phyloP scores from a whole-genome alignment of 2,113 vertebrate species.

The Lota lota region DNA sequence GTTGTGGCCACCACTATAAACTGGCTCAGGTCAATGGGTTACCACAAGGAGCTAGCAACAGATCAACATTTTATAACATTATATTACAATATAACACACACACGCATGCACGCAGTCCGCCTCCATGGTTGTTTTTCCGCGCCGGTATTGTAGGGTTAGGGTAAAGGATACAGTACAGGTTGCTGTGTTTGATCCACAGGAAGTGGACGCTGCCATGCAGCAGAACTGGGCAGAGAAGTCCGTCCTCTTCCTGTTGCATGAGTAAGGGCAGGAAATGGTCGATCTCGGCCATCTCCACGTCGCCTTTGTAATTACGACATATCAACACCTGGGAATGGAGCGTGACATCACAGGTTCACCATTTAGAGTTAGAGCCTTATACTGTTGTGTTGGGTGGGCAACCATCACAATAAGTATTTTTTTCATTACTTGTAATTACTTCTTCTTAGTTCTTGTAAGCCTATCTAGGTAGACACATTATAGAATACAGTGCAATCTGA shows the following conservation, averaged over 20 bases:
- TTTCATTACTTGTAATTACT: too few relatives aligned
- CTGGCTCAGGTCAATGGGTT: slow-evolving; percentile 64
- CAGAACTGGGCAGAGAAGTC: slow-evolving; percentile 78
- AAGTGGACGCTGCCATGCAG: slow-evolving; percentile 82
- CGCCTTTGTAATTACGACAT: slow-evolving; percentile 91
- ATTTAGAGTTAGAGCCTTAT: too few relatives aligned
- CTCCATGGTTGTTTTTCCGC: not conserved
- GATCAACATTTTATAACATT: not conserved
- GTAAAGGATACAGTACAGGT: slow-evolving; percentile 90
- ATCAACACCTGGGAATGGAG: slow-evolving; percentile 79
- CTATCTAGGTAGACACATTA: too few relatives aligned
- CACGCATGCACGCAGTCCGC: too few relatives aligned
- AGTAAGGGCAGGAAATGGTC: slow-evolving; percentile 88
- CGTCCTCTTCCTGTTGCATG: slow-evolving; percentile 87
- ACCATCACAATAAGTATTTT: too few relatives aligned
- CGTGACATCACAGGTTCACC: not conserved
- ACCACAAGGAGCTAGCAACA: slow-evolving; percentile 10
- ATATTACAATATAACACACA: slow-evolving; percentile 1
- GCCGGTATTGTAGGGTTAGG: not conserved
- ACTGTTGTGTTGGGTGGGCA: too few relatives aligned
- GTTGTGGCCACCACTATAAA: slow-evolving; percentile 86
- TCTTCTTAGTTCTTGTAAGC: too few relatives aligned
- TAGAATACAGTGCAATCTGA: too few relatives aligned
- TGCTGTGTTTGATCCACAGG: slow-evolving; percentile 94
- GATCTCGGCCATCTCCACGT: slow-evolving; percentile 86